Conservation (phyloP, 2,113 vertebrate genomes). For the Zonotrichia leucophrys region DNA sequence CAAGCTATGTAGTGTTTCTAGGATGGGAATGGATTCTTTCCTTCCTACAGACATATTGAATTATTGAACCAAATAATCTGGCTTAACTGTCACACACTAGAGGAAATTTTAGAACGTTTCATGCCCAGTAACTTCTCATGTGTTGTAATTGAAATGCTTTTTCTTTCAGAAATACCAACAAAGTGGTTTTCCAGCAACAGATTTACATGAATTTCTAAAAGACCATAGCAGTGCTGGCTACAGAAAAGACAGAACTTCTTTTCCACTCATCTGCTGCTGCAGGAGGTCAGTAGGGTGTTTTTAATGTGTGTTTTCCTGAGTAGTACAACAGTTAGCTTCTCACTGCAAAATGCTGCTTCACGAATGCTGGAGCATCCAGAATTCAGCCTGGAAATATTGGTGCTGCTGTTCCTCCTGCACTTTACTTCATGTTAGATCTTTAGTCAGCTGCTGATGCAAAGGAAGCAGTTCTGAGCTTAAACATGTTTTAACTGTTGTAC, state of each 20-base stretch:
- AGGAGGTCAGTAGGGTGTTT: conserved; percentile 73
- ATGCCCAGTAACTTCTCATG: not conserved
- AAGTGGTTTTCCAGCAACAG: conserved; percentile 87
- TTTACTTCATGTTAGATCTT: not conserved
- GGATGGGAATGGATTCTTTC: not conserved
- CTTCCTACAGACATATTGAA: not conserved
- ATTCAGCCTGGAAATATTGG: not conserved
- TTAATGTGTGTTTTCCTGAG: not conserved
- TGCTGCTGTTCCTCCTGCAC: not conserved
- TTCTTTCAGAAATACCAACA: conserved; percentile 86
- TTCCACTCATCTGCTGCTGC: conserved; percentile 77
- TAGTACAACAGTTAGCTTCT: not conserved
- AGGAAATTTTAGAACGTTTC: not conserved
- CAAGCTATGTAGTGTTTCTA: not conserved
- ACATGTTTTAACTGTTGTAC: not conserved
- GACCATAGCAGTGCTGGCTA: conserved; percentile 55
- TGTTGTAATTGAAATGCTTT: not conserved
- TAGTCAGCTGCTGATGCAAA: not conserved
- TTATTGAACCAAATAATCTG: not conserved
- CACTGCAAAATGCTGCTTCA: not conserved
- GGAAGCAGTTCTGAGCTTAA: not conserved
- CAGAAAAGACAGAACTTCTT: not conserved
- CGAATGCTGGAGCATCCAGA: not conserved
- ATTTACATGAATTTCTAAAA: conserved; percentile 88
- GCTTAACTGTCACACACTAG: not conserved